Conservation (phyloP, 2,113 vertebrate species). For the Aegotheles bennettii region DNA sequence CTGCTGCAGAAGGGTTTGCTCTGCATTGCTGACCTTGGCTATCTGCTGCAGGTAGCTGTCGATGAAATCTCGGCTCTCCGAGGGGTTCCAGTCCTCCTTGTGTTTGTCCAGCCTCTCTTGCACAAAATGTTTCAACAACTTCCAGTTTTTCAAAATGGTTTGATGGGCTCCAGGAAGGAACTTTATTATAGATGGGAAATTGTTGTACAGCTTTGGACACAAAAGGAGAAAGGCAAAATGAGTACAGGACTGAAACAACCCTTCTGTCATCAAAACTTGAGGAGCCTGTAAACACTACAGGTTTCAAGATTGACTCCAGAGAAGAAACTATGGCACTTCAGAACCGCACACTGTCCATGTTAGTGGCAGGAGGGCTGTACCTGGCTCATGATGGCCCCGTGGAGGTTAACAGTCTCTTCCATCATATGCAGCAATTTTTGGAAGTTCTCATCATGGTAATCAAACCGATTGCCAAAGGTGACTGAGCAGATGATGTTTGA, state of each 20-base stretch:
- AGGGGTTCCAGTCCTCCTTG: constrained; percentile 71
- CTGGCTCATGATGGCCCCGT: background rate
- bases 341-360: accelerated
- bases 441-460: constrained; percentile 77
- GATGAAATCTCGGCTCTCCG: constrained; percentile 76
- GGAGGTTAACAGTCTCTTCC: background rate
- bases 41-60: constrained; percentile 82
- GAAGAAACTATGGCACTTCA: background rate
- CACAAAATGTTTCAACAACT: constrained; percentile 35
- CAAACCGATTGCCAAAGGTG: constrained; percentile 83
- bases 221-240: background rate
- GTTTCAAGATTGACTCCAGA: background rate
- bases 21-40: constrained; percentile 62
- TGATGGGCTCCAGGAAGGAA: constrained; percentile 76
- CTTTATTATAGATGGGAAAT: constrained; percentile 69
- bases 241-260: background rate
- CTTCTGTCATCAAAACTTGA: background rate
- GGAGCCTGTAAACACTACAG: accelerated
- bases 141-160: constrained; percentile 17
- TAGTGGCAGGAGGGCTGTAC: constrained; percentile 21
- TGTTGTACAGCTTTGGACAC: constrained; percentile 68
- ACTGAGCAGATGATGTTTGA: constrained; percentile 81
- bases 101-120: constrained; percentile 66
- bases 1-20: background rate
- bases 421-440: constrained; percentile 74